phyloP scores from a whole-genome alignment of 2,113 vertebrate species.

The Galbula dea region DNA sequence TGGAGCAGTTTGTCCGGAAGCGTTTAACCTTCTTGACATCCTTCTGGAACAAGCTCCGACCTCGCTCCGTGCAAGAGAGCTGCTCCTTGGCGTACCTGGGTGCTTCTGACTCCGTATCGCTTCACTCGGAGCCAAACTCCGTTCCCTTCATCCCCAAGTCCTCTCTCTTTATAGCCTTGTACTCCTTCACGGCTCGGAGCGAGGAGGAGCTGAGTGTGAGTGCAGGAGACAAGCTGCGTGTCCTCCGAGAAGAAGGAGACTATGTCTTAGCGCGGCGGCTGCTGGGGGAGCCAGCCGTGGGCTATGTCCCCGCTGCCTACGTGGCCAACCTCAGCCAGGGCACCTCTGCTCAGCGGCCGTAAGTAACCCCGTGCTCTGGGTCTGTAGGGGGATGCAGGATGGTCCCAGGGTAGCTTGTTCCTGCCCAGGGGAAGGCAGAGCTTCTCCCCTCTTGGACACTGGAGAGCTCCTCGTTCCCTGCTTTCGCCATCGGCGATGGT shows the following conservation, averaged over 20 bases:
- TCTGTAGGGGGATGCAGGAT: neutral
- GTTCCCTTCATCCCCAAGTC: conserved; percentile 57
- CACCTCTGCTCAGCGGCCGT: conserved; percentile 82
- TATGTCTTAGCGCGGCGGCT: conserved; percentile 84
- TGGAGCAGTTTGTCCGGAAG: conserved; percentile 86
- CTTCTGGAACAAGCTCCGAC: conserved; percentile 90
- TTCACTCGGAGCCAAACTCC: conserved; percentile 22
- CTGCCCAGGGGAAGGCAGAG: neutral
- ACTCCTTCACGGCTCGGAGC: conserved; percentile 83
- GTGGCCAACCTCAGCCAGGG: conserved; percentile 80
- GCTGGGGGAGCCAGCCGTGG: conserved; percentile 77
- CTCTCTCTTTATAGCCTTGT: conserved; percentile 78
- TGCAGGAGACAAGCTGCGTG: conserved; percentile 84
- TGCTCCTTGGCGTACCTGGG: conserved; percentile 22
- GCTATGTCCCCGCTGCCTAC: conserved; percentile 84
- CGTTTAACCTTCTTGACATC: conserved; percentile 78
- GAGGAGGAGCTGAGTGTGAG: conserved; percentile 82
- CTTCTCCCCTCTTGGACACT: too few species aligned
- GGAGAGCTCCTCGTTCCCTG: neutral
- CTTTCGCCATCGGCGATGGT: neutral
- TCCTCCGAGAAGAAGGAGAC: conserved; percentile 82
- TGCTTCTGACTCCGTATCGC: conserved; percentile 6
- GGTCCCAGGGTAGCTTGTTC: accelerated
- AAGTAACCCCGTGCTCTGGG: conserved; percentile 49
- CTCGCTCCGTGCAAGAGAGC: conserved; percentile 55